A percentile compares a stretch with the other conserved stretches of the same genome.
Evolutionary conservation across 2,113 vertebrate genomes (phyloP).

Genomic region (Cyanocitta stelleri): DNA sequence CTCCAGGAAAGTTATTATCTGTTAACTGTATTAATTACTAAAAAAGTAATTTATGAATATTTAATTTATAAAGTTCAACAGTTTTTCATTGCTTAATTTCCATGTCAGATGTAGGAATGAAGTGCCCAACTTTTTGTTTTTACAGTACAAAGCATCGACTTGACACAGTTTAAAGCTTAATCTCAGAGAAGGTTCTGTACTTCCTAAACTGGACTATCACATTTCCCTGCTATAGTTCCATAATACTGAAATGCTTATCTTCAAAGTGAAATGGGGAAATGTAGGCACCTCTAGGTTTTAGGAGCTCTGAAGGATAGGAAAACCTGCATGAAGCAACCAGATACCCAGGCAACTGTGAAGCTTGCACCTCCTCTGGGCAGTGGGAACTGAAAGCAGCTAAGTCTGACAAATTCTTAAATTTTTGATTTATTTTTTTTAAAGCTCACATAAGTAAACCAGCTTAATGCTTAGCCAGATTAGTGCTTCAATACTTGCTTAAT

Average conservation of each 20-base stretch:
- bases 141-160: not conserved
- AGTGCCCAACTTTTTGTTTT: not conserved
- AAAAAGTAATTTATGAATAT: not conserved
- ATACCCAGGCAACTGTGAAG: not conserved
- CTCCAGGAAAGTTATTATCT: not conserved
- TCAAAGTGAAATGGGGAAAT: not conserved
- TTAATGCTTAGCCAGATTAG: slow-evolving; percentile 50
- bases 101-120: not conserved
- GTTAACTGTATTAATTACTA: not conserved
- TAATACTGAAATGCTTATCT: not conserved
- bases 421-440: not conserved
- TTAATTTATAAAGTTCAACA: not conserved
- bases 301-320: not conserved
- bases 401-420: slow-evolving; percentile 4
- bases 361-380: not conserved
- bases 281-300: not conserved
- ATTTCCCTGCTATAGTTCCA: not conserved
- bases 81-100: not conserved
- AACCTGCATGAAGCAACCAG: not conserved
- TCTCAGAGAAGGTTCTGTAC: not conserved
- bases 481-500: slow-evolving; percentile 6
- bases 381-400: not conserved
- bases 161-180: not conserved
- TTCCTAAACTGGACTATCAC: not conserved
- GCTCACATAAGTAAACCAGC: slow-evolving; percentile 16